Evolutionary conservation across 2,888 invertebrate species (phyloP).

Genomic region (Chaetogeoica ovagalla): DNA sequence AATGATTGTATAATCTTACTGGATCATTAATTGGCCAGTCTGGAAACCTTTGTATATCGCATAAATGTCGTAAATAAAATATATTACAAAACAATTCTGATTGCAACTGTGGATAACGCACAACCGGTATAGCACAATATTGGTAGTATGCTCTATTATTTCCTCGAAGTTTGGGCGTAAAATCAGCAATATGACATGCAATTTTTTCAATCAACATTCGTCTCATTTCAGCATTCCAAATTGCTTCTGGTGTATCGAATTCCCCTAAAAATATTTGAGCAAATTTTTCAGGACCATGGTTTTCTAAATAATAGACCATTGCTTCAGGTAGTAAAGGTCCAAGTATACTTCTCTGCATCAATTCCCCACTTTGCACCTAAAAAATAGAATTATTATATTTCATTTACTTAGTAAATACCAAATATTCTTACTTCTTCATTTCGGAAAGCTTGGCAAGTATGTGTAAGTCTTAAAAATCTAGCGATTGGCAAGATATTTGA

Average conservation of each 20-base stretch:
- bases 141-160: slow-evolving; percentile 95
- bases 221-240: slow-evolving; percentile 98
- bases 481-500: slow-evolving; percentile 96
- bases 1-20: slow-evolving; percentile 63
- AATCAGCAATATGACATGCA: slow-evolving; percentile 96
- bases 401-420: slow-evolving; percentile 44
- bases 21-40: slow-evolving; percentile 98
- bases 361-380: slow-evolving; percentile 67
- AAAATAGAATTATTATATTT: background rate
- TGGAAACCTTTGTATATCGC: slow-evolving; percentile 84
- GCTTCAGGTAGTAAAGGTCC: slow-evolving; percentile 96
- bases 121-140: slow-evolving; percentile 91
- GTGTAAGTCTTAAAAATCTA: slow-evolving; percentile 88
- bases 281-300: slow-evolving; percentile 97
- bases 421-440: slow-evolving; percentile 72
- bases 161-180: slow-evolving; percentile 88
- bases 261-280: slow-evolving; percentile 95
- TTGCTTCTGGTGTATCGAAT: slow-evolving; percentile 98
- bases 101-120: slow-evolving; percentile 91
- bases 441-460: slow-evolving; percentile 92
- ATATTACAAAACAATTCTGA: slow-evolving; percentile 97
- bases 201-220: slow-evolving; percentile 95
- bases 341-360: slow-evolving; percentile 89
- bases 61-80: slow-evolving; percentile 95
- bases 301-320: slow-evolving; percentile 98